A percentile compares a stretch with the other conserved stretches of the same genome.
Evolutionary conservation across 2,888 invertebrate species (phyloP).

Genomic region (Synanthedon andrenaeformis): DNA sequence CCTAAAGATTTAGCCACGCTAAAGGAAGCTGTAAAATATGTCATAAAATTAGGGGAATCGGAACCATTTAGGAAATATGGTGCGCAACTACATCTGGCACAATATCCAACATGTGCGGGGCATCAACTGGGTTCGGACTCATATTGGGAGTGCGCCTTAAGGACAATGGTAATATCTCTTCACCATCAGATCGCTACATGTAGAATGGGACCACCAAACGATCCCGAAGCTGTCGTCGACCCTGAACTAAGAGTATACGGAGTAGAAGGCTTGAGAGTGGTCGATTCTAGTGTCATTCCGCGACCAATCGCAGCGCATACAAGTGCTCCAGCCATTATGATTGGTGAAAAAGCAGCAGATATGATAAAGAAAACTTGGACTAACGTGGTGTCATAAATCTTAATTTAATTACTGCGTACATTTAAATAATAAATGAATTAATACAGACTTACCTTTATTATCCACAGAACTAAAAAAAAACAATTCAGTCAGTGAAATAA

Average conservation of each 20-base stretch:
- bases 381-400: constrained; percentile 17
- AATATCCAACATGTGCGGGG: constrained; percentile 65
- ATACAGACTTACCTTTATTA: too few species aligned
- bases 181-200: constrained; percentile 77
- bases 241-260: constrained; percentile 74
- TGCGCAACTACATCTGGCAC: constrained; percentile 60
- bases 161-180: constrained; percentile 65
- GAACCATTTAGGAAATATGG: constrained; percentile 71
- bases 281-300: constrained; percentile 78
- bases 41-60: constrained; percentile 70
- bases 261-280: constrained; percentile 72
- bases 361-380: constrained; percentile 72
- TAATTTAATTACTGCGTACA: background rate
- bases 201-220: constrained; percentile 76
- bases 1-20: constrained; percentile 71
- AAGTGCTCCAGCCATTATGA: constrained; percentile 76
- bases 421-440: background rate
- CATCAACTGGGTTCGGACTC: constrained; percentile 67
- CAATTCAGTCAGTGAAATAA: background rate
- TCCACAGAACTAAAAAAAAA: too few species aligned
- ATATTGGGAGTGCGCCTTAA: constrained; percentile 79
- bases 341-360: constrained; percentile 80
- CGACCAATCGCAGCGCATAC: constrained; percentile 73
- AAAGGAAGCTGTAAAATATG: constrained; percentile 71
- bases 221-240: constrained; percentile 75